Conservation (phyloP, 2,113 vertebrate genomes). For the Chrysemys picta region DNA sequence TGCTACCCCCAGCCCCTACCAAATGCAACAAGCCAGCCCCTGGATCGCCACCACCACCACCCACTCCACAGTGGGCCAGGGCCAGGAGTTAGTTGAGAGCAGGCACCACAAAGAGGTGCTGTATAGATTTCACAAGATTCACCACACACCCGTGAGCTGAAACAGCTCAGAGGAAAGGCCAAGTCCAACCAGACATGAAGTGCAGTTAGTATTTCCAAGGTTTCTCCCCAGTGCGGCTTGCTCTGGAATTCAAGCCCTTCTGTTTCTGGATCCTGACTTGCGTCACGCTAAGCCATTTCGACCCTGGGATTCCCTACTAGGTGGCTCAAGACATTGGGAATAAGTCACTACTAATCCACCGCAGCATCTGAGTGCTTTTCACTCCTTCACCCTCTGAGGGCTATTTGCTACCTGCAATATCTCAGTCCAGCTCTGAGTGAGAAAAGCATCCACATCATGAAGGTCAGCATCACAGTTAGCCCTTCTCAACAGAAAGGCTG, state of each 20-base stretch:
- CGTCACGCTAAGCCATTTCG: not conserved
- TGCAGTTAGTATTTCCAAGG: not conserved
- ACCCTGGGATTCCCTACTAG: not conserved
- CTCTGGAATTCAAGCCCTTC: not conserved
- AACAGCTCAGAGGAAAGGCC: not conserved
- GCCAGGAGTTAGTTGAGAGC: not conserved
- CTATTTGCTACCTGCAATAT: not conserved
- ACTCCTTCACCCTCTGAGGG: not conserved
- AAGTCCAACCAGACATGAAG: not conserved
- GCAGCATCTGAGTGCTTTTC: not conserved
- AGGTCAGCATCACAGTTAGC: not conserved
- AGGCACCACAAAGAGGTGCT: not conserved
- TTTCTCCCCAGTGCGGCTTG: not conserved
- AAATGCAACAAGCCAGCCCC: not conserved
- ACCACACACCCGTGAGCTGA: not conserved
- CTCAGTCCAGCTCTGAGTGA: not conserved
- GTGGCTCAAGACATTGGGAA: not conserved
- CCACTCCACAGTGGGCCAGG: not conserved
- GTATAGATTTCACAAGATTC: not conserved
- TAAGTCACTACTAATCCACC: not conserved
- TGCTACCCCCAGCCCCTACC: not conserved
- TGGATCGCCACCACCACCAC: not conserved
- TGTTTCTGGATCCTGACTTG: not conserved
- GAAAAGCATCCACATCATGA: not conserved
- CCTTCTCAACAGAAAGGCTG: not conserved